Evolutionary conservation across 2,113 vertebrate species (phyloP).

Genomic region (Plestiodon gilberti): DNA sequence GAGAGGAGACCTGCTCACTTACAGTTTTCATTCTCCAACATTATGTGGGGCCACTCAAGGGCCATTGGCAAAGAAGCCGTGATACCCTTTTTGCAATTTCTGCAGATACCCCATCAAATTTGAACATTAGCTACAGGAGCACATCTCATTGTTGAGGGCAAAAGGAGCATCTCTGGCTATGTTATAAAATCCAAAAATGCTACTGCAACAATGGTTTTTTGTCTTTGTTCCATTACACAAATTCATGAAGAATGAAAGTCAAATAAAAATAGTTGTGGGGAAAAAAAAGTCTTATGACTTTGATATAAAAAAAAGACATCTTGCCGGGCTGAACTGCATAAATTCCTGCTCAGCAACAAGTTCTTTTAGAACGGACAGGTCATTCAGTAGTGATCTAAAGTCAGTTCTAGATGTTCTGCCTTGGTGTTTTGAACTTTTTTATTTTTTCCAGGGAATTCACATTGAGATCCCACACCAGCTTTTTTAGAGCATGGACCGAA

Average conservation of each 20-base stretch:
- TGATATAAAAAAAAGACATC: not conserved
- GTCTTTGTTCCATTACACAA: not conserved
- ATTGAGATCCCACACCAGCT: too few species aligned
- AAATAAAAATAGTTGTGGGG: not conserved
- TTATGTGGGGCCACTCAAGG: not conserved
- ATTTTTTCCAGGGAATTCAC: too few species aligned
- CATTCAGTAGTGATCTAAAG: too few species aligned
- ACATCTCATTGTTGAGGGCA: not conserved
- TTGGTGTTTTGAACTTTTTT: too few species aligned
- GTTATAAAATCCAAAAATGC: not conserved
- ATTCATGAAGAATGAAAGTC: not conserved
- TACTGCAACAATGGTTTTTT: not conserved
- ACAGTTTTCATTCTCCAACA: not conserved
- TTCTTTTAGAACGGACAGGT: not conserved
- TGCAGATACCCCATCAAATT: not conserved
- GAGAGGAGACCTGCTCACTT: not conserved
- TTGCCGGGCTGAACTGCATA: not conserved
- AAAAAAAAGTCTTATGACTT: not conserved
- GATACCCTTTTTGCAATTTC: not conserved
- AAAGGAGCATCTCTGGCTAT: not conserved
- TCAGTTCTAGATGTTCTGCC: too few species aligned
- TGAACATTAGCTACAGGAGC: conserved; percentile 5
- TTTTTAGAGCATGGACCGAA: too few species aligned
- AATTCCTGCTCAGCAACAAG: not conserved
- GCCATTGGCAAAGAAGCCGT: not conserved